Evolutionary conservation across 2,113 vertebrate species (phyloP), one percentile per base, ranked within the genome.

Genomic region (Phoxinus phoxinus): DNA sequence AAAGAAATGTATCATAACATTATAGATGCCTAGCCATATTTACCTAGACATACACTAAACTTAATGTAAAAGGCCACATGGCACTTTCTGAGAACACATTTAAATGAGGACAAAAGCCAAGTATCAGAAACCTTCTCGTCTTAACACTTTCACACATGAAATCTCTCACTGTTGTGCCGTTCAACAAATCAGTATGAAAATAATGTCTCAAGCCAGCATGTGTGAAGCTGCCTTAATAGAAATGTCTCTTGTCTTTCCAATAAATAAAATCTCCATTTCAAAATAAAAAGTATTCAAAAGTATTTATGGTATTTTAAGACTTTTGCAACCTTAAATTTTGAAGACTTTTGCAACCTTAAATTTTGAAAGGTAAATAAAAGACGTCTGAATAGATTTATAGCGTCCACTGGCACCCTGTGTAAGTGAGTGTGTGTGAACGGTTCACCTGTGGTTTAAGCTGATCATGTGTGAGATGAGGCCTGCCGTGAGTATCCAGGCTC

Each of bases 381-480:
- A 67, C 19, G 30, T 69, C 32, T 69, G 67, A 71, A 71, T 23
- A 71, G 67, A 37, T 23, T 41, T 23, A 23, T n/a, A 72, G 37
- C 32, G 6, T 41, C 21, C 19, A 71, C 1, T 23, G 32, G 15
- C n/a, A 51, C 15, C n/a, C 15, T 37, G 32, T 44, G 9, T 17
- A 46, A 41, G 21, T 1, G 19, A 41, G 96, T 98, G 92, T 96
- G 96, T 86, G 84, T 59, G 44, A 32, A 41, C 2, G 19, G 51
- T 88, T 93, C 61, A 98, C 98, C 96, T 98, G 92, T 96, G 96
- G 92, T 98, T 99, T 74, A 92, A 92, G 91, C 93, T 95, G 46
- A 96, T 85, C 65, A 96, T 96, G 85, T 93, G 94, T 86, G 84
- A 86, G 1, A 98, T 91, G 2, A 97, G 93, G 77, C 90, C 86